phyloP scores from a whole-genome alignment of 2,113 vertebrate species.

The Python bivittatus region DNA sequence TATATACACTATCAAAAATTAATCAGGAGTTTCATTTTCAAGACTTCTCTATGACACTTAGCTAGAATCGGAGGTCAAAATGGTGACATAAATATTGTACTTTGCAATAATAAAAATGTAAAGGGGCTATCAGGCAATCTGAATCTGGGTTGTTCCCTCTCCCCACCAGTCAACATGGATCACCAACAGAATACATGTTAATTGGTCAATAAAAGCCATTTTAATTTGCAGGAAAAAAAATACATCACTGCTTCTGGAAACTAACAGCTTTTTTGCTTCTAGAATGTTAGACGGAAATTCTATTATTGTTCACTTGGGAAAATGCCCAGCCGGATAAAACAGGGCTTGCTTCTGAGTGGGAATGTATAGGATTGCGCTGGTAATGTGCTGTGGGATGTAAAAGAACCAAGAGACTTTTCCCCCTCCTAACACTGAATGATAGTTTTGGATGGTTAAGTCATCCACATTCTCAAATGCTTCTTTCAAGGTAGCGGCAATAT shows the following conservation, averaged over 20 bases:
- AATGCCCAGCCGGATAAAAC: neutral
- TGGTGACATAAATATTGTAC: neutral
- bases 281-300: neutral
- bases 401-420: neutral
- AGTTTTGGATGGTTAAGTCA: neutral
- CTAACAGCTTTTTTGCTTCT: neutral
- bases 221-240: neutral
- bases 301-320: neutral
- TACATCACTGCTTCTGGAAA: neutral
- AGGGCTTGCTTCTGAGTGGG: neutral
- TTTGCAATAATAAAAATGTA: neutral
- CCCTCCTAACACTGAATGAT: neutral
- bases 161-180: neutral
- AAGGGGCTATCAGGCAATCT: too few species aligned
- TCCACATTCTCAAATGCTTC: neutral
- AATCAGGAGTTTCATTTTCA: neutral
- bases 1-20: neutral
- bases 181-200: neutral
- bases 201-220: neutral
- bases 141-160: neutral
- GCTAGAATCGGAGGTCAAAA: neutral
- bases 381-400: neutral
- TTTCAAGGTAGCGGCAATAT: neutral
- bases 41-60: neutral
- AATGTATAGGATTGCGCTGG: neutral